Evolutionary conservation across 2,113 vertebrate genomes (phyloP), one percentile per base, ranked within the genome.

Genomic region (Lampris megalopsis): DNA sequence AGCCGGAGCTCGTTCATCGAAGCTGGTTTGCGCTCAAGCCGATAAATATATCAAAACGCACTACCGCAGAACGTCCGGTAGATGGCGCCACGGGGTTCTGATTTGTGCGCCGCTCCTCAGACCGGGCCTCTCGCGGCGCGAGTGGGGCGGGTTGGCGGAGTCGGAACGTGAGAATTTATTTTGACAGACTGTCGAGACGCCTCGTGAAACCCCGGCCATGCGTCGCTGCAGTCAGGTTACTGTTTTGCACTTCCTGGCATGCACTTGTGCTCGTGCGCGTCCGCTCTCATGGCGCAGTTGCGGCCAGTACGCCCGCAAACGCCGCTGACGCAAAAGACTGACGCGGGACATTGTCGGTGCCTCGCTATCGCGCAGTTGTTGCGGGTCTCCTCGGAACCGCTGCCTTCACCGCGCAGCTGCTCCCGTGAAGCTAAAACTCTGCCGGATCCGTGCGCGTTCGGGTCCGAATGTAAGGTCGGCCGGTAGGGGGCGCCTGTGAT

Each of bases 361-460:
- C 24, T 57, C 68, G 71, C 67, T 73, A 38, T 53, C 60, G 40
- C 61, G 7, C 43, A 56, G 49, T 60, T 57, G 66, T n/a, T 9
- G 69, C 54, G 54, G 49, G 59, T 61, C 38, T 85, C 89, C 85
- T 67, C 76, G 76, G 84, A 82, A 85, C 60, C 66, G 68, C 47
- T 54, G 67, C 49, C 56, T 11, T 35, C 61, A 68, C 45, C 11
- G 52, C 6, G 73, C 82, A 76, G 84, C 77, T 75, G 78, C 73
- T 77, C 24, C 24, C 24, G 24, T 24, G 24, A 24, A 24, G 24
- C 24, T 24, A 24, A 24, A 24, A 24, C 24, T 24, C 24, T 24
- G 24, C 24, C 24, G 24, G 24, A 24, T 24, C 24, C 24, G 24
- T 24, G 24, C 24, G 24, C 24, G 24, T 24, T 24, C 24, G 24